phyloP scores from a whole-genome alignment of 2,113 vertebrate species.

The Ramphastos sulfuratus region DNA sequence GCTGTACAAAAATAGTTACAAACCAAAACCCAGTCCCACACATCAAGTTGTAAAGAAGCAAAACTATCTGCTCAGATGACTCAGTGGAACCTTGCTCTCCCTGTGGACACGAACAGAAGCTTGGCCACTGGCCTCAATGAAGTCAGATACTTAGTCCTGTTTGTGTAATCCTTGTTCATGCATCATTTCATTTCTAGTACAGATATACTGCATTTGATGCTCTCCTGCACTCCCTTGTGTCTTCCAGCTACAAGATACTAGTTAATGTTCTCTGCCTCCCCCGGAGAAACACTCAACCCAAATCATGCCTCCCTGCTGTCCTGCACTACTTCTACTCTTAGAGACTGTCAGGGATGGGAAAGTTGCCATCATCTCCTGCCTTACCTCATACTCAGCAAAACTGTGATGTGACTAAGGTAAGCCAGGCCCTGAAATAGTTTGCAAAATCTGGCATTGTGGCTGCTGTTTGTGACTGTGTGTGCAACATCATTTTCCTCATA shows the following conservation, averaged over 20 bases:
- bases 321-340: not conserved
- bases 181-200: not conserved
- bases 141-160: not conserved
- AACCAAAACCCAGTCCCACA: not conserved
- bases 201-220: not conserved
- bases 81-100: not conserved
- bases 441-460: not conserved
- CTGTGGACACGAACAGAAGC: not conserved
- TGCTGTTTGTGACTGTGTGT: not conserved
- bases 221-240: not conserved
- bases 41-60: not conserved
- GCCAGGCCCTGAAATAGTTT: not conserved
- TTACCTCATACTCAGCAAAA: not conserved
- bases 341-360: not conserved
- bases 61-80: not conserved
- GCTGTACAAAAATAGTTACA: not conserved
- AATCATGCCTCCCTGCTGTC: not conserved
- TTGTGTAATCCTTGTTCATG: not conserved
- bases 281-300: not conserved
- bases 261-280: not conserved
- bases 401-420: not conserved
- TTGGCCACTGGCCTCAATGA: not conserved
- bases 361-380: not conserved
- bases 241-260: not conserved
- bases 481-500: not conserved